Conservation (phyloP, 2,797 vertebrate genomes). For the Phoebastria nigripes region DNA sequence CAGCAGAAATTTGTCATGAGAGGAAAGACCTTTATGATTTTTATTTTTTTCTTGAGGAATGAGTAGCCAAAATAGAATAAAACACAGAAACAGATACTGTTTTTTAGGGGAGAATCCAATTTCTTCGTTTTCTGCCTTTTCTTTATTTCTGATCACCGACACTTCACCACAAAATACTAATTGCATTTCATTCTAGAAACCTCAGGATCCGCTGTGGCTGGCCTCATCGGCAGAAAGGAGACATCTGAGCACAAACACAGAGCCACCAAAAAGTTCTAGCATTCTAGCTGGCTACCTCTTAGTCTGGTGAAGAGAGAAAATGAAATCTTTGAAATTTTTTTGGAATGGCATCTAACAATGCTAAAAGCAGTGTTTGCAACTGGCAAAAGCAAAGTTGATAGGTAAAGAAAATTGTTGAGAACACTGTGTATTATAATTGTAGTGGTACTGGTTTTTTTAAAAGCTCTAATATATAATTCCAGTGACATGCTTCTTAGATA, state of each 20-base stretch:
- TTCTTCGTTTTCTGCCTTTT: not conserved
- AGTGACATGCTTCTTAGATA: conserved; percentile 32
- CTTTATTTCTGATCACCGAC: conserved; percentile 23
- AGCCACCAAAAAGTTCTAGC: conserved; percentile 3
- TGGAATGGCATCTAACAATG: conserved; percentile 20
- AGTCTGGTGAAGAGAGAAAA: conserved; percentile 6
- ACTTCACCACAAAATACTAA: conserved; percentile 28
- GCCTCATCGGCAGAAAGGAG: not conserved
- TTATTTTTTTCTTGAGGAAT: not conserved
- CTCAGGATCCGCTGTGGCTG: conserved; percentile 12
- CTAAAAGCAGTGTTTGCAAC: conserved; percentile 42
- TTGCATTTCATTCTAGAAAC: conserved; percentile 38
- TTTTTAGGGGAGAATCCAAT: conserved; percentile 9
- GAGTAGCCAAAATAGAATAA: not conserved
- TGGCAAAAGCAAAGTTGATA: conserved; percentile 35
- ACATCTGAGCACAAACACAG: not conserved
- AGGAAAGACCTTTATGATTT: not conserved
- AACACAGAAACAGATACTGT: not conserved
- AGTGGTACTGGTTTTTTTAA: not conserved
- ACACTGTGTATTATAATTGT: conserved; percentile 1
- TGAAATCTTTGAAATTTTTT: not conserved
- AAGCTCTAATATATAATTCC: conserved; percentile 47
- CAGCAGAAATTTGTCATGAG: not conserved
- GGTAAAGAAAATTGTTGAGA: conserved; percentile 12
- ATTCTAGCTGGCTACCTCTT: not conserved